A percentile compares a stretch with the other conserved stretches of the same genome.
Evolutionary conservation across 2,888 invertebrate genomes (phyloP).

Genomic region (Amiota mariae): DNA sequence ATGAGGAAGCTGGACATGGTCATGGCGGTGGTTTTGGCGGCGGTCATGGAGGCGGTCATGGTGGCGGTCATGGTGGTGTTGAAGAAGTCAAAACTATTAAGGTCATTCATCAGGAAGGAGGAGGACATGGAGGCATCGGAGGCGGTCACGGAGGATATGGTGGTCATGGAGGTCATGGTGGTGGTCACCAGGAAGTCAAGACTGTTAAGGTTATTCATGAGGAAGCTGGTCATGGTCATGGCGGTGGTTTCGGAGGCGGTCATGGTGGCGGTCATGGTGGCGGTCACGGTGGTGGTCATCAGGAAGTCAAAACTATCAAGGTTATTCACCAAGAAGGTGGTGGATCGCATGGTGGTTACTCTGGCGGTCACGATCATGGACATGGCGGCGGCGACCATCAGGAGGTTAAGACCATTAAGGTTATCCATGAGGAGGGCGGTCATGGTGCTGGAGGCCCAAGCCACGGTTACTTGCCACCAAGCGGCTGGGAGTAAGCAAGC

Average conservation of each 20-base stretch:
- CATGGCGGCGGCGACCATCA: constrained; percentile 37
- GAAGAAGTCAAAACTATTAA: constrained; percentile 52
- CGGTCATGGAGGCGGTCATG: constrained; percentile 37
- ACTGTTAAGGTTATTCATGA: constrained; percentile 46
- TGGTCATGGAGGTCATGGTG: constrained; percentile 23
- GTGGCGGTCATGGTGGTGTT: constrained; percentile 30
- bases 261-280: constrained; percentile 20
- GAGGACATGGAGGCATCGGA: constrained; percentile 11
- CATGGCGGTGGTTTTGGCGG: constrained; percentile 41
- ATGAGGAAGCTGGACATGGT: constrained; percentile 46
- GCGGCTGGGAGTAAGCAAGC: constrained; percentile 13
- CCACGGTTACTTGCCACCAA: constrained; percentile 14
- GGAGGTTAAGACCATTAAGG: constrained; percentile 44
- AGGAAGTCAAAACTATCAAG: constrained; percentile 53
- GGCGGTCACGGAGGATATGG: no score
- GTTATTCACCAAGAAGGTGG: constrained; percentile 46
- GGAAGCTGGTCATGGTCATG: constrained; percentile 41
- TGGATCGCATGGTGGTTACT: constrained; percentile 18
- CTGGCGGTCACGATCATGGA: constrained; percentile 35
- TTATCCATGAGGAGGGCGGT: constrained; percentile 44
- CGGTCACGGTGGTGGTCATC: constrained; percentile 17
- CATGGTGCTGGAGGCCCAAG: constrained; percentile 31
- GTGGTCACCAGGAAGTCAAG: constrained; percentile 38
- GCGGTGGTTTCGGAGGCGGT: background rate
- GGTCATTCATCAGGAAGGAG: constrained; percentile 47